Conservation (phyloP, 2,113 vertebrate species). For the Melospiza melodia region DNA sequence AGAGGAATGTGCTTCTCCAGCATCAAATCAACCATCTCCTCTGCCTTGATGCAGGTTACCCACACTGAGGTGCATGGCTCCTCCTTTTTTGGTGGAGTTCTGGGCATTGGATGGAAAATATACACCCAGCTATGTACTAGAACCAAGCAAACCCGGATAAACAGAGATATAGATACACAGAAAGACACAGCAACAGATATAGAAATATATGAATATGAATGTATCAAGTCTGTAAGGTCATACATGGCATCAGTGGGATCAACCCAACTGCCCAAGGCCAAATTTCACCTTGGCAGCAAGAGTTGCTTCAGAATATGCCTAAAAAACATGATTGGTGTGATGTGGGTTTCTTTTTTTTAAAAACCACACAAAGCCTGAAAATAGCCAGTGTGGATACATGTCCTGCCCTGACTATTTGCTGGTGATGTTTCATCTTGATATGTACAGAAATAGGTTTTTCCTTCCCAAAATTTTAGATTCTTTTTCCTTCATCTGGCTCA, state of each 20-base stretch:
- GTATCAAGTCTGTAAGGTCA: not conserved
- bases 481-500: not conserved
- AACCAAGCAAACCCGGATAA: not conserved
- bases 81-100: not conserved
- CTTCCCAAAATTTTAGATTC: not conserved
- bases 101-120: not conserved
- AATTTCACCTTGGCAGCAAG: not conserved
- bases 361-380: not conserved
- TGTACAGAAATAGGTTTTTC: not conserved
- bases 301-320: not conserved
- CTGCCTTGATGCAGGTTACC: not conserved
- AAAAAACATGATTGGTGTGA: fast-evolving
- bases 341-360: fast-evolving
- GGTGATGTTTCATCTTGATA: not conserved
- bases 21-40: not conserved
- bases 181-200: not conserved
- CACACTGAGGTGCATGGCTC: not conserved
- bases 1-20: not conserved
- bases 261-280: fast-evolving
- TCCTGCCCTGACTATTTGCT: not conserved
- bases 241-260: not conserved
- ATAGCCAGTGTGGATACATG: not conserved
- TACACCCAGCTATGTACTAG: not conserved
- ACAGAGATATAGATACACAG: fast-evolving
- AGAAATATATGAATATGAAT: not conserved